Evolutionary conservation across 2,113 vertebrate genomes (phyloP).

Genomic region (Mohoua ochrocephala): DNA sequence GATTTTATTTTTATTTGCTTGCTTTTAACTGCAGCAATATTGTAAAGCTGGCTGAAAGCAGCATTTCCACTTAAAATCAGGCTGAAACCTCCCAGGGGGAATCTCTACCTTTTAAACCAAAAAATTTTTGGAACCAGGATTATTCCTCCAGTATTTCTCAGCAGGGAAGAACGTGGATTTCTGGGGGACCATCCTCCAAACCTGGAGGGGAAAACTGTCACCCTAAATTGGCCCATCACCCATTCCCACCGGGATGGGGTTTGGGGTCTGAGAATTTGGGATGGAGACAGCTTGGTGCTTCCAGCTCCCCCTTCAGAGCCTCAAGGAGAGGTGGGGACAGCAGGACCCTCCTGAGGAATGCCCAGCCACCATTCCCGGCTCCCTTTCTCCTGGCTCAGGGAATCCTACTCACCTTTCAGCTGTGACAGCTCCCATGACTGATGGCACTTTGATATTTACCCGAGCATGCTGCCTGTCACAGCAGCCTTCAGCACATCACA

Average conservation of each 20-base stretch:
- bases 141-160: background rate
- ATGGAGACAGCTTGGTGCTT: rapidly evolving
- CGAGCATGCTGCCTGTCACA: background rate
- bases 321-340: background rate
- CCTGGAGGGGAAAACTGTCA: background rate
- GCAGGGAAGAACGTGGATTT: background rate
- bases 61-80: background rate
- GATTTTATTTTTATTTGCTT: constrained; percentile 22
- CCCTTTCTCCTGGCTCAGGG: background rate
- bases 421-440: background rate
- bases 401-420: background rate
- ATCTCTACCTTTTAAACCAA: background rate
- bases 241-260: rapidly evolving
- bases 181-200: background rate
- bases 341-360: background rate
- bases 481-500: background rate
- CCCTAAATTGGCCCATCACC: background rate
- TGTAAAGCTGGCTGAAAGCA: background rate
- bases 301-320: background rate
- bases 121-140: background rate
- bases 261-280: background rate
- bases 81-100: background rate
- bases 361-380: background rate
- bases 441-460: background rate
- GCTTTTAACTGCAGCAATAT: background rate